Evolutionary conservation across 2,797 vertebrate species (phyloP).

Genomic region (Tapera naevia): DNA sequence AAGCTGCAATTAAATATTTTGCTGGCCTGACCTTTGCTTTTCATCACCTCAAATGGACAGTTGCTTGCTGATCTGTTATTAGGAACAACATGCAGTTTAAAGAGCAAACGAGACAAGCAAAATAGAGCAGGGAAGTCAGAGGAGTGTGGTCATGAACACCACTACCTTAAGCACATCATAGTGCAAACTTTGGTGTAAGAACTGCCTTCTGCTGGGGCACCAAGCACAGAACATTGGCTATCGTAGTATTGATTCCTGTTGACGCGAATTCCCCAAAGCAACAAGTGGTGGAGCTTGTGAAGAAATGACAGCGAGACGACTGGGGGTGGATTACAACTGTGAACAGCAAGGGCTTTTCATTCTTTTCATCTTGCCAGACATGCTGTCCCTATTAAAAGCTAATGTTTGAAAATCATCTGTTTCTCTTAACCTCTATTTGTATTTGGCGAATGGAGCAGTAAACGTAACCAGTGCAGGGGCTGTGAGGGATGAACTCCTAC

Average conservation of each 20-base stretch:
- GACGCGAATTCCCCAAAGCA: background rate
- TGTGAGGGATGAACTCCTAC: conserved; percentile 29
- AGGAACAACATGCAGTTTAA: background rate
- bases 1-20: background rate
- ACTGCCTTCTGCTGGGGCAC: background rate
- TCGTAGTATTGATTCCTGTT: background rate
- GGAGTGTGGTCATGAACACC: background rate
- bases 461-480: background rate
- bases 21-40: background rate
- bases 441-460: background rate
- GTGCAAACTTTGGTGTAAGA: background rate
- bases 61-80: background rate
- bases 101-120: background rate
- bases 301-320: background rate
- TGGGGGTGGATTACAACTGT: conserved; percentile 10
- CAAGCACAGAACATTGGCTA: fast-evolving
- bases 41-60: background rate
- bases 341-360: background rate
- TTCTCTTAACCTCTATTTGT: conserved; percentile 1
- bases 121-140: background rate
- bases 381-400: conserved; percentile 16
- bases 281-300: background rate
- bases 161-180: background rate
- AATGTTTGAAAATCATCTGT: background rate
- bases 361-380: background rate